A percentile compares a stretch with the other conserved stretches of the same genome.
Evolutionary conservation across 2,888 invertebrate species (phyloP).

Genomic region (Protodeltote pygarga): DNA sequence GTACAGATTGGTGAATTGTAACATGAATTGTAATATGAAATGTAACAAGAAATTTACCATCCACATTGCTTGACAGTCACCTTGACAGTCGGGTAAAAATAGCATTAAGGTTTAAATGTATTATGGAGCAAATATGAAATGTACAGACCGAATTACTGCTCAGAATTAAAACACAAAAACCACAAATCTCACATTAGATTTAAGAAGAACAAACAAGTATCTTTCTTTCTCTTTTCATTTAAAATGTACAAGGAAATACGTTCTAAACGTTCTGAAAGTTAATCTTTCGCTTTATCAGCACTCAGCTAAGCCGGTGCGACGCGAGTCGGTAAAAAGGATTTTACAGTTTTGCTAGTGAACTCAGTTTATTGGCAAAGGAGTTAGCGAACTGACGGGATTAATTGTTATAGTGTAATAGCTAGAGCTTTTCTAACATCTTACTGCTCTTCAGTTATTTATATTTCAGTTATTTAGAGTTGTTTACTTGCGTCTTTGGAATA

Average conservation of each 20-base stretch:
- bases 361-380: constrained; percentile 68
- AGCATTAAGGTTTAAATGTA: no score
- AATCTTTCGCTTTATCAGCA: constrained; percentile 62
- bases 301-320: constrained; percentile 54
- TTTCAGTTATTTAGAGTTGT: neutral
- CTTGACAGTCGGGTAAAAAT: no score
- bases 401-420: constrained; percentile 59
- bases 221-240: constrained; percentile 31
- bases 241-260: constrained; percentile 45
- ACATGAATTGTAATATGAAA: no score
- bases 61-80: no score
- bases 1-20: neutral
- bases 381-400: constrained; percentile 63
- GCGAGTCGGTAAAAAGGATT: constrained; percentile 60
- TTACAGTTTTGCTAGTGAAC: constrained; percentile 57
- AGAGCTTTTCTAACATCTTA: constrained; percentile 12
- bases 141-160: no score
- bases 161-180: no score
- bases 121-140: no score
- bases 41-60: no score
- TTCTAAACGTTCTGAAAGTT: constrained; percentile 47
- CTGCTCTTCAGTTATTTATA: neutral
- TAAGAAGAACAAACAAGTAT: no score
- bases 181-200: no score
- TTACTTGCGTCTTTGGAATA: no score